Conservation (phyloP, 2,113 vertebrate species). For the Sialia sialis region DNA sequence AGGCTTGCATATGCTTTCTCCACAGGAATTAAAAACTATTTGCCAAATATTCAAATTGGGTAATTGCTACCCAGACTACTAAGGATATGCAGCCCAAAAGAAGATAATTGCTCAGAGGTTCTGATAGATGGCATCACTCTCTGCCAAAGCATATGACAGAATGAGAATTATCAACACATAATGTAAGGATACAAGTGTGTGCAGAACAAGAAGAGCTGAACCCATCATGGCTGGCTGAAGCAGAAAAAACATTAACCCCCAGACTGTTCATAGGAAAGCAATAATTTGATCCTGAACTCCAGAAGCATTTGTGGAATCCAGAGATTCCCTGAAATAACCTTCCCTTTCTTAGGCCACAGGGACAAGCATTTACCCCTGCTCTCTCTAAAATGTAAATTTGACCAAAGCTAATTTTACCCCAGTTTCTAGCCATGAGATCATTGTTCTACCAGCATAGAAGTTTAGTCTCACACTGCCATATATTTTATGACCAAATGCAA, state of each 20-base stretch:
- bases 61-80: constrained; percentile 69
- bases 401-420: constrained; percentile 23
- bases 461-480: neutral
- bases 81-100: constrained; percentile 35
- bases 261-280: neutral
- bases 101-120: constrained; percentile 41
- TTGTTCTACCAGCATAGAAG: constrained; percentile 7
- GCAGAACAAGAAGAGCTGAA: neutral
- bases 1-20: constrained; percentile 53
- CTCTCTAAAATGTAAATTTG: constrained; percentile 17
- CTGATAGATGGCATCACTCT: constrained; percentile 9
- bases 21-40: constrained; percentile 28
- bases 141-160: neutral
- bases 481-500: constrained; percentile 15
- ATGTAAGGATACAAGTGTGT: neutral
- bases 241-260: neutral
- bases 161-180: constrained; percentile 4
- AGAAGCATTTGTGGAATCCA: constrained; percentile 14
- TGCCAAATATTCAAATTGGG: constrained; percentile 63
- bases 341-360: neutral
- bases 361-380: neutral
- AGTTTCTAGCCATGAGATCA: constrained; percentile 1
- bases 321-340: constrained; percentile 10
- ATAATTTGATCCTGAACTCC: neutral
- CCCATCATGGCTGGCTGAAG: neutral